Conservation (phyloP, 2,888 invertebrate genomes). For the Drosophila aldrichi region DNA sequence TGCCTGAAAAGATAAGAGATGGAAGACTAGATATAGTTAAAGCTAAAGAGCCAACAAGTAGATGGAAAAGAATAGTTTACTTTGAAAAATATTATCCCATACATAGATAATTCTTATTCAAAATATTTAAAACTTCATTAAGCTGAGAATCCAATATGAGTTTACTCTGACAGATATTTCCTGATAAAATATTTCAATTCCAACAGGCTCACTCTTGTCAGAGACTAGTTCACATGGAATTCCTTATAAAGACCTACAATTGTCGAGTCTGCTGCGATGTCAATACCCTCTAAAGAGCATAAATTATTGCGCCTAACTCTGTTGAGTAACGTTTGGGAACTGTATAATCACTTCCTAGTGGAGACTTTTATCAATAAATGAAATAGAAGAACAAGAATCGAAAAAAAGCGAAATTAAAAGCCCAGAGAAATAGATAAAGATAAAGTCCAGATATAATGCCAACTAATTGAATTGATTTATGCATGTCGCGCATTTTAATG, state of each 20-base stretch:
- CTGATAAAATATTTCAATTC: too few species aligned
- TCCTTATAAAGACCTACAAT: neutral
- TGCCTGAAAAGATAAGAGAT: too few species aligned
- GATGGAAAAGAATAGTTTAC: neutral
- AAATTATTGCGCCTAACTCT: neutral
- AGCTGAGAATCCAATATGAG: too few species aligned
- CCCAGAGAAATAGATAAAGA: neutral
- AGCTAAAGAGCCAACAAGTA: neutral
- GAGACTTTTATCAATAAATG: conserved; percentile 3
- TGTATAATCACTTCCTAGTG: conserved; percentile 19
- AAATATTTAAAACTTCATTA: too few species aligned
- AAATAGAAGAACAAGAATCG: neutral
- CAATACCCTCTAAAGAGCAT: neutral
- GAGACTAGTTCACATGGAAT: neutral
- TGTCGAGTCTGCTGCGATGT: neutral
- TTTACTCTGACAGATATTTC: too few species aligned
- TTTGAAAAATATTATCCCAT: neutral
- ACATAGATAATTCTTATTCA: neutral
- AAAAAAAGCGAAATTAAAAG: neutral
- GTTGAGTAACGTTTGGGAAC: conserved; percentile 14
- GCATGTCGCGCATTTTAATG: conserved; percentile 72
- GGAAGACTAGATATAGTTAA: too few species aligned
- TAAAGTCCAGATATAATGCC: conserved; percentile 54
- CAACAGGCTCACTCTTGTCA: too few species aligned
- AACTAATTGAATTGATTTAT: conserved; percentile 80